Conservation (phyloP, 2,797 vertebrate genomes). For the Diplodus sargus region DNA sequence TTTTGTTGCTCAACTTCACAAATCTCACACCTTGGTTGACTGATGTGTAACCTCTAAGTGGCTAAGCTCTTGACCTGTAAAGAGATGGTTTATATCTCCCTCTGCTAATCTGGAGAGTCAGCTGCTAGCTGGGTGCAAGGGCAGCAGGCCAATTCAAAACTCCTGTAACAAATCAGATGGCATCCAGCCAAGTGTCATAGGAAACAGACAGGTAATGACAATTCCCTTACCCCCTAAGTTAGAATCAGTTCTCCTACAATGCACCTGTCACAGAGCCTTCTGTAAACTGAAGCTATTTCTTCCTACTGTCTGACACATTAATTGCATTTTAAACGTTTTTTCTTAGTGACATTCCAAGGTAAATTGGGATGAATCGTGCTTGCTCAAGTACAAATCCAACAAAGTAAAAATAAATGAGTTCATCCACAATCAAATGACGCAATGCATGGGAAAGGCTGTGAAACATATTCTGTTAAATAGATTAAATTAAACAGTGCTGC, state of each 20-base stretch:
- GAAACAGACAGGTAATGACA: slow-evolving; percentile 97
- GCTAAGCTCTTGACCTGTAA: slow-evolving; percentile 89
- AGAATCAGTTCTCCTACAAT: slow-evolving; percentile 98
- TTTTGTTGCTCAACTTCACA: slow-evolving; percentile 86
- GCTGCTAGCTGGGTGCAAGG: slow-evolving; percentile 80
- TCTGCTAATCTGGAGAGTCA: slow-evolving; percentile 84
- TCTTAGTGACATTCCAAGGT: slow-evolving; percentile 88
- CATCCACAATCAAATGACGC: slow-evolving; percentile 32
- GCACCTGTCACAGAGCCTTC: slow-evolving; percentile 97
- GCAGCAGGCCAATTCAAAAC: slow-evolving; percentile 92
- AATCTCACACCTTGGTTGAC: slow-evolving; percentile 81
- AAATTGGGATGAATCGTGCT: slow-evolving; percentile 93
- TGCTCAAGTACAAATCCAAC: slow-evolving; percentile 77
- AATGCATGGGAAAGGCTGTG: slow-evolving; percentile 10
- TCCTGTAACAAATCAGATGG: slow-evolving; percentile 95
- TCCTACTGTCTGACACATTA: slow-evolving; percentile 95
- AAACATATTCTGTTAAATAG: slow-evolving; percentile 4
- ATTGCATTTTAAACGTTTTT: slow-evolving; percentile 91
- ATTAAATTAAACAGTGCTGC: slow-evolving; percentile 30
- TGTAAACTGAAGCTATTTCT: slow-evolving; percentile 94
- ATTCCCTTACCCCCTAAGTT: slow-evolving; percentile 96
- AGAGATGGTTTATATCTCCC: slow-evolving; percentile 88
- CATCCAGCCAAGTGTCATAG: slow-evolving; percentile 94
- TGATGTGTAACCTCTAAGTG: slow-evolving; percentile 89
- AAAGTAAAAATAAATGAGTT: slow-evolving; percentile 28